Evolutionary conservation across 2,888 invertebrate species (phyloP), one percentile per base, ranked within the genome.

Genomic region (Polylopha cassiicola): DNA sequence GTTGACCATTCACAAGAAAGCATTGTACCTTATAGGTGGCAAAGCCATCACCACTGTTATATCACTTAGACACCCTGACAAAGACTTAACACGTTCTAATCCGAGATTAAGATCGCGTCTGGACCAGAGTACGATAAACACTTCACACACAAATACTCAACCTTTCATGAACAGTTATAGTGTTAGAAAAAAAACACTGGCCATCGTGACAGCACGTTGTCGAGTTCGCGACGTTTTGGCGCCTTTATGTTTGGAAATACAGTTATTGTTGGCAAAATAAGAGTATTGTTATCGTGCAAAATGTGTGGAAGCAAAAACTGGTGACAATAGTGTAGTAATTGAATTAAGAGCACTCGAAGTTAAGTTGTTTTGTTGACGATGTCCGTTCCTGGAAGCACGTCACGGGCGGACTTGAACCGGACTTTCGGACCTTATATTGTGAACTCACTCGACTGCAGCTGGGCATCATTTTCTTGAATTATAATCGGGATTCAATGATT

Each of bases 191-290:
- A 69, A 76, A 73, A 57, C 52, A 53, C 51, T 48, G 64, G 58
- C 54, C 68, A 48, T 41, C 43, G 22, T 54, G 57, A 57, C 46
- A 47, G 49, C 47, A 51, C 55, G 55, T 64, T 64, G 53, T 46
- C 60, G 55, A 50, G 58, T 55, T 58, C 58, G 55, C 58, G 46
- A 43, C 44, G n/a, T n/a, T n/a, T 51, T 46, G 45, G 53, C 48
- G 51, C 49, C 47, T 57, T 65, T 61, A 59, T 71, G 54, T 58
- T 44, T 54, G 34, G 53, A 58, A 69, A 64, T 69, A 79, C 78
- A 74, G 81, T 81, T 80, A 82, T 77, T 84, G 79, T 84, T 82
- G 81, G 65, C 78, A 75, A 82, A 84, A 84, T 81, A 81, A 69
- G 58, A 50, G 61, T 54, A 70, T 80, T 82, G 77, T 78, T 63